Percentiles rank a stretch among this genome's conserved stretches.
Conservation (phyloP, 2,888 invertebrate genomes). For the Cotesia congregata region DNA sequence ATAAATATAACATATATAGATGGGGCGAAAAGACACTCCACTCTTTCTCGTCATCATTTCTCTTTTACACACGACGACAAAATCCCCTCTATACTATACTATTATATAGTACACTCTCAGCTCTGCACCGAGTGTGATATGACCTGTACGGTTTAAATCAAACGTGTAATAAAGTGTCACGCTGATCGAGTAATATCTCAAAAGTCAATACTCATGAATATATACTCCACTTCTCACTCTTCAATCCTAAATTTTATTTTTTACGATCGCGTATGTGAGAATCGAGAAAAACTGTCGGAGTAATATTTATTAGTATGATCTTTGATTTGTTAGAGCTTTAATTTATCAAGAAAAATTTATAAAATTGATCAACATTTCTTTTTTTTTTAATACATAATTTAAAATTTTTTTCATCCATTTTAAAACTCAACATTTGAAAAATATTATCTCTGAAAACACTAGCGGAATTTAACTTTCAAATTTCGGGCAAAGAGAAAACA, state of each 20-base stretch:
- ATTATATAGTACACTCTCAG: not conserved
- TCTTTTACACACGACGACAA: not conserved
- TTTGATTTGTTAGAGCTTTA: too few relatives aligned
- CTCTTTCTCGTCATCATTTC: slow-evolving; percentile 36
- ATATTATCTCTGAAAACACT: not conserved
- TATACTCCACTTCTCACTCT: not conserved
- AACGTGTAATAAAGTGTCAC: not conserved
- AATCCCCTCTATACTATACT: not conserved
- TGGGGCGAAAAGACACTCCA: slow-evolving; percentile 11
- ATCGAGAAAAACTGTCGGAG: not conserved
- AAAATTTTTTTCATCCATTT: not conserved
- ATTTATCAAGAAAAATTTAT: too few relatives aligned
- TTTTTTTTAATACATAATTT: too few relatives aligned
- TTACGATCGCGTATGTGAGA: not conserved
- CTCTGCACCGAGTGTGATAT: not conserved
- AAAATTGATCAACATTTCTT: too few relatives aligned
- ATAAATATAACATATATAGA: too few relatives aligned
- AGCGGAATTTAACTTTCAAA: slow-evolving; percentile 7
- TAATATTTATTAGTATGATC: not conserved
- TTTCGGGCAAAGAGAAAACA: slow-evolving; percentile 12
- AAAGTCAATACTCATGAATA: not conserved
- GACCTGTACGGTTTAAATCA: not conserved
- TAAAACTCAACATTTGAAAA: not conserved
- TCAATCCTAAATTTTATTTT: not conserved
- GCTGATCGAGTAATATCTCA: not conserved